Percentiles rank a stretch among this genome's conserved stretches.
Evolutionary conservation across 2,113 vertebrate genomes (phyloP).

Genomic region (Hydrolagus affinis): DNA sequence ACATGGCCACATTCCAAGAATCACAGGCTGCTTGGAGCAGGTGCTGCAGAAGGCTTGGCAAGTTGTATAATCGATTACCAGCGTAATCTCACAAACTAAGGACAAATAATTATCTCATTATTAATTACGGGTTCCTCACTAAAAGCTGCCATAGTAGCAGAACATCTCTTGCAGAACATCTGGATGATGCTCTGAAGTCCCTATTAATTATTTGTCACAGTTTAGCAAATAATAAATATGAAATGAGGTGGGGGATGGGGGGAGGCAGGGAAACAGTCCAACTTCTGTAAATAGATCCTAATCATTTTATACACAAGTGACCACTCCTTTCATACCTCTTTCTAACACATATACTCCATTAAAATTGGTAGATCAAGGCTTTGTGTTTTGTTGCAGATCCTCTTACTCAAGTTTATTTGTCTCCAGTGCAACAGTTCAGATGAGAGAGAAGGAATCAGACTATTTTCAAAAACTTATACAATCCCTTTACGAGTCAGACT

Average conservation of each 20-base stretch:
- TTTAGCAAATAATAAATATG: too few species aligned
- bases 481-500: slow-evolving; percentile 36
- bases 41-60: neutral
- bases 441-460: neutral
- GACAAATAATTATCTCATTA: too few species aligned
- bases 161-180: too few species aligned
- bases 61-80: neutral
- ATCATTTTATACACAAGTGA: neutral
- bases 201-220: too few species aligned
- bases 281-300: neutral
- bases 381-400: too few species aligned
- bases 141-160: too few species aligned
- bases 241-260: too few species aligned
- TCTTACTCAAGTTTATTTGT: too few species aligned
- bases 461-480: neutral
- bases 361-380: neutral
- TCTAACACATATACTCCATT: neutral
- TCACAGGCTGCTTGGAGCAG: neutral
- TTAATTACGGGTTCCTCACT: too few species aligned
- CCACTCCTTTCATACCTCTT: neutral
- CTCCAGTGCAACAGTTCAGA: neutral
- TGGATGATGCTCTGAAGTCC: too few species aligned
- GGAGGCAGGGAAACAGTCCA: neutral
- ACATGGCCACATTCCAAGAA: neutral
- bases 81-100: neutral